Conservation (phyloP, 2,888 invertebrate species). For the Pocota personata region DNA sequence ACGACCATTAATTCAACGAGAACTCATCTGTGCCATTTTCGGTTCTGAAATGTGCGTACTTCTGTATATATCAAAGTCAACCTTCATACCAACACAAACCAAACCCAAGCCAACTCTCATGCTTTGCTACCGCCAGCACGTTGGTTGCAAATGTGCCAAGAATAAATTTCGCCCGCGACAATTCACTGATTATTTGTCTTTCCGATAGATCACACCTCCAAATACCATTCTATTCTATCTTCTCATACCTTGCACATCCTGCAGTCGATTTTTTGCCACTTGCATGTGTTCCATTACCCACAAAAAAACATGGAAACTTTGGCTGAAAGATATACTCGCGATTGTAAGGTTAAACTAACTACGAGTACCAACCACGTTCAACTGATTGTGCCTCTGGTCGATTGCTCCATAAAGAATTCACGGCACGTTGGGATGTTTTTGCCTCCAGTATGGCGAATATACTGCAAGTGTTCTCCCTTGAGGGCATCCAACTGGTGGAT, state of each 20-base stretch:
- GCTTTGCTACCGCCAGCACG: neutral
- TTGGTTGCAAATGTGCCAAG: slow-evolving; percentile 25
- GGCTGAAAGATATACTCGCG: slow-evolving; percentile 13
- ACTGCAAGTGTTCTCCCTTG: slow-evolving; percentile 7
- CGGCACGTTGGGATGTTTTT: slow-evolving; percentile 38
- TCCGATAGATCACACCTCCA: slow-evolving; percentile 20
- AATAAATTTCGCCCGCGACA: slow-evolving; percentile 32
- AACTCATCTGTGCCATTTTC: too few species aligned
- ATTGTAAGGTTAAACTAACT: slow-evolving; percentile 31
- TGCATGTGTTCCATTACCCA: slow-evolving; percentile 10
- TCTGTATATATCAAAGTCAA: too few species aligned
- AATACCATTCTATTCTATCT: neutral
- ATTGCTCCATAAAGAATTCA: slow-evolving; percentile 25
- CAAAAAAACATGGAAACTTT: slow-evolving; percentile 14
- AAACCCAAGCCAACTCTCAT: neutral
- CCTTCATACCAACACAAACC: too few species aligned
- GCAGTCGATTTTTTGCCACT: neutral
- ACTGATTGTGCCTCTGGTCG: slow-evolving; percentile 37
- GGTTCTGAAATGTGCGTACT: too few species aligned
- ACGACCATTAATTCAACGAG: too few species aligned
- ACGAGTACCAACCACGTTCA: slow-evolving; percentile 16
- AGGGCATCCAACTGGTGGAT: slow-evolving; percentile 41
- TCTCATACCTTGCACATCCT: neutral
- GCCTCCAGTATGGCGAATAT: neutral
- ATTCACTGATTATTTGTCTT: slow-evolving; percentile 39